phyloP scores from a whole-genome alignment of 2,797 vertebrate species.

The Esox masquinongy region DNA sequence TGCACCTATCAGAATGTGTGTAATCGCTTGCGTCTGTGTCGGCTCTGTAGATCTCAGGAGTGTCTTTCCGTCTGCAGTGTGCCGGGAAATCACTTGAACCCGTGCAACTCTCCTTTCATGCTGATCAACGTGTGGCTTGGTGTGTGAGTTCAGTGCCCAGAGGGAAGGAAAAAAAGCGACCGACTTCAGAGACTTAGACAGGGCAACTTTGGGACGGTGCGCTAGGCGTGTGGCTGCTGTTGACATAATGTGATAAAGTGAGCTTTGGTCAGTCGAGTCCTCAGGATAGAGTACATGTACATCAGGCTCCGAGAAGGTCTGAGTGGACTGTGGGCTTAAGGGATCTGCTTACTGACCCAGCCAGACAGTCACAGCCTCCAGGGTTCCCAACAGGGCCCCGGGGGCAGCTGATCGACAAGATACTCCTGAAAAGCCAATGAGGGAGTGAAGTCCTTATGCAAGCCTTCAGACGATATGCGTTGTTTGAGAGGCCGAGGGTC shows the following conservation, averaged over 20 bases:
- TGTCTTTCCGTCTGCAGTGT: not conserved
- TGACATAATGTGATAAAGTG: slow-evolving; percentile 5
- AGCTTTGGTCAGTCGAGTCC: not conserved
- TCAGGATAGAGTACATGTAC: not conserved
- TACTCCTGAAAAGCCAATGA: not conserved
- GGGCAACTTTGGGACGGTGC: not conserved
- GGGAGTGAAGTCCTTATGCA: not conserved
- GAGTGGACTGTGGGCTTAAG: not conserved
- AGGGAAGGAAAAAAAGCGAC: slow-evolving; percentile 10
- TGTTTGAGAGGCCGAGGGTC: too few species aligned
- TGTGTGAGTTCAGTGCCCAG: not conserved
- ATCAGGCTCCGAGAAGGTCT: not conserved
- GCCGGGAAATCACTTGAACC: not conserved
- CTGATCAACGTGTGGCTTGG: too few species aligned
- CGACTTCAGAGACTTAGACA: not conserved
- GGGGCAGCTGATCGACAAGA: not conserved
- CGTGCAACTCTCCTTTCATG: too few species aligned
- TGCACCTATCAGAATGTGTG: not conserved
- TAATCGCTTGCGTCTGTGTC: not conserved
- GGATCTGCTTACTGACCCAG: not conserved
- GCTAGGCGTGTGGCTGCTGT: not conserved
- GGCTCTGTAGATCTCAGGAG: not conserved
- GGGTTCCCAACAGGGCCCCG: not conserved
- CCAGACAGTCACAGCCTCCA: not conserved
- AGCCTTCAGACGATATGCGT: not conserved